Conservation (phyloP, 2,113 vertebrate genomes). For the Neotragus pygmaeus region DNA sequence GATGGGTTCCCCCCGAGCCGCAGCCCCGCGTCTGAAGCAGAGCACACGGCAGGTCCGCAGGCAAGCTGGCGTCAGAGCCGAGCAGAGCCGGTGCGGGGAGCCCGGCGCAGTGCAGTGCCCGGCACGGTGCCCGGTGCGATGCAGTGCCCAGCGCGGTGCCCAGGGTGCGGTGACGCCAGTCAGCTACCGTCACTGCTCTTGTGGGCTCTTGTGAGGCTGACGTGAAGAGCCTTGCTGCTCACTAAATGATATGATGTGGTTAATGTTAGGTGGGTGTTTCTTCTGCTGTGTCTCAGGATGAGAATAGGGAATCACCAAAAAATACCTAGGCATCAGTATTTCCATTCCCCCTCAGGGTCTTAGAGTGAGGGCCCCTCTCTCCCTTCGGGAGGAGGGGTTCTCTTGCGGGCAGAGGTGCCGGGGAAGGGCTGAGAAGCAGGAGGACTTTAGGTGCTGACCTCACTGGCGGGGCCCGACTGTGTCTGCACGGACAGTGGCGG, state of each 20-base stretch:
- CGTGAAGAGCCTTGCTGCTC: not conserved
- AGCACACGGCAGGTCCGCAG: not conserved
- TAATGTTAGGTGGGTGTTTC: not conserved
- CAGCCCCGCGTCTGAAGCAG: not conserved
- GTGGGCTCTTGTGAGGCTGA: not conserved
- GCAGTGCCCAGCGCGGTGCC: not conserved
- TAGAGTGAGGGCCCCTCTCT: not conserved
- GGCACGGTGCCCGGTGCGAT: rapidly evolving
- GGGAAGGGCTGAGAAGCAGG: not conserved
- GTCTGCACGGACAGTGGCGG: not conserved
- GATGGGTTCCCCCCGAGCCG: not conserved
- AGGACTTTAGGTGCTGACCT: not conserved
- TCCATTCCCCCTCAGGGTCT: not conserved
- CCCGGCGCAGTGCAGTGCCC: not conserved
- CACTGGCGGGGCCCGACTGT: not conserved
- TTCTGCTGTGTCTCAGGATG: not conserved
- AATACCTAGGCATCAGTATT: not conserved
- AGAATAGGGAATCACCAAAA: not conserved
- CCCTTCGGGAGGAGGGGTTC: not conserved
- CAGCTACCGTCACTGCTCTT: not conserved
- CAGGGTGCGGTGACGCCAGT: rapidly evolving
- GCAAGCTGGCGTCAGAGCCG: not conserved
- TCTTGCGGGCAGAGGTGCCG: not conserved
- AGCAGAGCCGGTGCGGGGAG: rapidly evolving
- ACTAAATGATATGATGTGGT: not conserved